phyloP scores from a whole-genome alignment of 1,140 invertebrate genomes.

The Aphis craccivora region DNA sequence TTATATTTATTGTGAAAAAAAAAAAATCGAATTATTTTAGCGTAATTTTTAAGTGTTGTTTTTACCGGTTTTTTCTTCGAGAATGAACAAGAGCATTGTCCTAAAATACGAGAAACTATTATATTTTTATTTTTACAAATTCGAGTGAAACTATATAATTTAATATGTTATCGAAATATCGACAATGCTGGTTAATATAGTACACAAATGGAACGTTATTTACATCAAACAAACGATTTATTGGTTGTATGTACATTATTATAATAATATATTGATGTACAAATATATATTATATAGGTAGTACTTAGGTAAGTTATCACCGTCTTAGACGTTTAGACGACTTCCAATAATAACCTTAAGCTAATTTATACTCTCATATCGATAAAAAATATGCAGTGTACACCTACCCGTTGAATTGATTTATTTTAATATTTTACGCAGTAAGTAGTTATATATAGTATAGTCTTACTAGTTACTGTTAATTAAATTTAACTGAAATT shows the following conservation, averaged over 20 bases:
- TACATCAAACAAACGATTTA: neutral
- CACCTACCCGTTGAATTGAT: neutral
- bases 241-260: neutral
- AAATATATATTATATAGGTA: neutral
- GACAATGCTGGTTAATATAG: neutral
- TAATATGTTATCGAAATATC: neutral
- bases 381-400: neutral
- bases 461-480: neutral
- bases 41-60: neutral
- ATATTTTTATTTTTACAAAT: neutral
- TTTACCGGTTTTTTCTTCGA: neutral
- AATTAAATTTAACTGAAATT: neutral
- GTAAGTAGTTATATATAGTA: neutral
- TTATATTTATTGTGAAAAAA: conserved; percentile 5
- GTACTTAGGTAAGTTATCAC: neutral
- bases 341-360: neutral
- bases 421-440: neutral
- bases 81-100: neutral
- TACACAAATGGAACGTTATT: neutral
- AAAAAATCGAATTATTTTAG: neutral
- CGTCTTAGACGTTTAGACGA: neutral
- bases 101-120: neutral
- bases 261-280: neutral
- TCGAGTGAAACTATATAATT: neutral
- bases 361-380: neutral